Conservation (phyloP, 2,888 invertebrate species). For the Perithous albicinctus region DNA sequence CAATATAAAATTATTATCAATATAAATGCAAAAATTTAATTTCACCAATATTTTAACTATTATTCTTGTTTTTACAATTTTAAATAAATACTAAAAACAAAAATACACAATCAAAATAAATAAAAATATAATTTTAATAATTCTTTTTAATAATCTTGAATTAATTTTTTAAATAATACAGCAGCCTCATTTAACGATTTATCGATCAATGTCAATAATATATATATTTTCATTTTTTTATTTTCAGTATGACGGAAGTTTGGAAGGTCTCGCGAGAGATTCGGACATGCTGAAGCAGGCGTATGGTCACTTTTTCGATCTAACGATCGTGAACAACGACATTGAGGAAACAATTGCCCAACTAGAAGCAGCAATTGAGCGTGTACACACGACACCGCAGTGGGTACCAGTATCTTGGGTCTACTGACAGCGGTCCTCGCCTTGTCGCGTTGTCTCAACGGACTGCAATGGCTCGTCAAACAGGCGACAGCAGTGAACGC, state of each 20-base stretch:
- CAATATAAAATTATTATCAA: no score
- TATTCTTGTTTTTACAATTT: no score
- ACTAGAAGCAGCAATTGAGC: conserved; percentile 95
- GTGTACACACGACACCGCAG: conserved; percentile 95
- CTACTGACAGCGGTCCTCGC: conserved; percentile 90
- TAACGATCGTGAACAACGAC: conserved; percentile 99
- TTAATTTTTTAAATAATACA: no score
- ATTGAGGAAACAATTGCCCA: conserved; percentile 99
- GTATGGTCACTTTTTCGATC: conserved; percentile 99
- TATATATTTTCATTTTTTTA: conserved; percentile 9
- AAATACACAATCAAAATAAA: no score
- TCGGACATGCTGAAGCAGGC: conserved; percentile 98
- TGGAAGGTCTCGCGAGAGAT: conserved; percentile 98
- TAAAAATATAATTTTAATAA: no score
- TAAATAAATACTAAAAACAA: no score
- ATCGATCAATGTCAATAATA: background rate
- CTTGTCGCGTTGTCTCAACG: conserved; percentile 77
- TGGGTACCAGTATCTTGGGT: conserved; percentile 99
- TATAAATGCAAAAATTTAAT: no score
- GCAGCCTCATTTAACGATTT: no score
- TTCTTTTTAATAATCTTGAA: no score
- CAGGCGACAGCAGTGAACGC: conserved; percentile 80
- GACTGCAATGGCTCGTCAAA: conserved; percentile 82
- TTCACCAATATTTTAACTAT: no score
- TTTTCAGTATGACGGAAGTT: conserved; percentile 97